Percentiles rank a stretch among this genome's conserved stretches.
phyloP scores from a whole-genome alignment of 2,797 vertebrate species.

The Sparus aurata region DNA sequence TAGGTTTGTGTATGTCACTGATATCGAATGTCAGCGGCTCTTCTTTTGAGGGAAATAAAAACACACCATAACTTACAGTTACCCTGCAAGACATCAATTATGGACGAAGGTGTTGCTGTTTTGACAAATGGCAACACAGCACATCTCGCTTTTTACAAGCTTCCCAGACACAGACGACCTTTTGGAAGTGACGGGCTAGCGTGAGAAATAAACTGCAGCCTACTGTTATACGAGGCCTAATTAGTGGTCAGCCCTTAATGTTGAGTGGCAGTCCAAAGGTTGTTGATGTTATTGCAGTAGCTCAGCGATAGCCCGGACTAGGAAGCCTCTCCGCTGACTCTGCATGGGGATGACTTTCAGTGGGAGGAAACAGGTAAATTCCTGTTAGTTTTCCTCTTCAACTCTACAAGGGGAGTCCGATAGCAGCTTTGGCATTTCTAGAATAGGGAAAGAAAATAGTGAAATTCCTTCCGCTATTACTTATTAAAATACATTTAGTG shows the following conservation, averaged over 20 bases:
- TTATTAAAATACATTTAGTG: slow-evolving; percentile 77
- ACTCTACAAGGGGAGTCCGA: slow-evolving; percentile 62
- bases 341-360: slow-evolving; percentile 57
- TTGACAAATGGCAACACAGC: slow-evolving; percentile 44
- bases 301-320: slow-evolving; percentile 43
- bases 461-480: slow-evolving; percentile 71
- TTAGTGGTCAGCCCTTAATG: slow-evolving; percentile 74
- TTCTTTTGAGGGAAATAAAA: slow-evolving; percentile 22
- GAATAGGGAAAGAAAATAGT: slow-evolving; percentile 72
- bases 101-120: slow-evolving; percentile 32
- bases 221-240: slow-evolving; percentile 74
- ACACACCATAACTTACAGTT: slow-evolving; percentile 27
- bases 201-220: slow-evolving; percentile 75
- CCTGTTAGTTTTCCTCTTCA: slow-evolving; percentile 72
- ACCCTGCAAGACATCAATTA: slow-evolving; percentile 23
- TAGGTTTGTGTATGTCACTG: slow-evolving; percentile 47
- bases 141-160: slow-evolving; percentile 62
- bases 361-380: slow-evolving; percentile 75
- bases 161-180: slow-evolving; percentile 41
- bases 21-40: slow-evolving; percentile 35
- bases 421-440: slow-evolving; percentile 64
- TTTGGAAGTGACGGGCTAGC: slow-evolving; percentile 59
- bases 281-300: slow-evolving; percentile 67
- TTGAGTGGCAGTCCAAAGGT: slow-evolving; percentile 72
- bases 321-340: slow-evolving; percentile 56